These are phyloP conservation scores for Nudaria mundana DNA, from an alignment of 2,888 invertebrate species.

Conservation along the genomic window DNA sequence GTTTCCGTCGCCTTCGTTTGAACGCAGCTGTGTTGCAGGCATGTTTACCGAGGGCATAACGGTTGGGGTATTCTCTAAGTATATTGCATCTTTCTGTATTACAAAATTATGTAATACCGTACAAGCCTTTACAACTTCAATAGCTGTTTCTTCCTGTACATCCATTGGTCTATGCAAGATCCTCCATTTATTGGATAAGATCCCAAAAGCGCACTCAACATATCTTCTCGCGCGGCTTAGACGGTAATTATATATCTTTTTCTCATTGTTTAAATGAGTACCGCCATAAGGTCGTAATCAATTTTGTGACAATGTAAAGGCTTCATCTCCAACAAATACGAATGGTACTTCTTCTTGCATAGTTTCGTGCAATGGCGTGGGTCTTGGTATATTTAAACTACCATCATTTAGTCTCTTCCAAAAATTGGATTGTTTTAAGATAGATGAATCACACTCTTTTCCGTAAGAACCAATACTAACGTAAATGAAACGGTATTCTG, in stretches of 20 bases:
- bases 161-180: conserved; percentile 1
- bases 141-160: conserved; percentile 8
- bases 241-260: neutral
- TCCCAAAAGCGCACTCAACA: conserved; percentile 1
- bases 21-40: conserved; percentile 1
- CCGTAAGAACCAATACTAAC: conserved; percentile 5
- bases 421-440: conserved; percentile 13
- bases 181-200: conserved; percentile 1
- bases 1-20: conserved; percentile 3
- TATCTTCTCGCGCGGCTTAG: neutral
- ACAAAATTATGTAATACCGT: no score
- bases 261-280: neutral
- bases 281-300: conserved; percentile 4
- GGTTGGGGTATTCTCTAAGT: conserved; percentile 6
- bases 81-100: conserved; percentile 5
- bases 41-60: conserved; percentile 5
- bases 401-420: conserved; percentile 11
- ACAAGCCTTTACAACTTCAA: conserved; percentile 8
- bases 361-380: conserved; percentile 5
- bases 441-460: neutral
- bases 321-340: no score
- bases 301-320: conserved; percentile 1
- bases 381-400: conserved; percentile 15
- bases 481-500: conserved; percentile 8
- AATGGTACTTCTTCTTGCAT: conserved; percentile 1